Conservation (phyloP, 2,113 vertebrate genomes). For the Caranx ignobilis region DNA sequence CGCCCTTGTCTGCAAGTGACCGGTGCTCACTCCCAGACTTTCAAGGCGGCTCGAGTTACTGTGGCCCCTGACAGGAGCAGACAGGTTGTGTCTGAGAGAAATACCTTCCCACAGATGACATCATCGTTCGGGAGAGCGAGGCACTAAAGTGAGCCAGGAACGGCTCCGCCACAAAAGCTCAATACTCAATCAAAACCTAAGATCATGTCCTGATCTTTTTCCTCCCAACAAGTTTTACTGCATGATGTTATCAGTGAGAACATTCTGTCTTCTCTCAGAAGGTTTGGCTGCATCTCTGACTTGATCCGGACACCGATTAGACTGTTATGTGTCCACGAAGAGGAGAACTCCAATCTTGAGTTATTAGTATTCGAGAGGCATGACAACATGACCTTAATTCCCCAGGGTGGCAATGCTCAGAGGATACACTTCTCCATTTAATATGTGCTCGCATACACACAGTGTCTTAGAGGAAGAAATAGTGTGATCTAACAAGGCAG, state of each 20-base stretch:
- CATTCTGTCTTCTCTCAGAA: conserved; percentile 57
- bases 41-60: conserved; percentile 83
- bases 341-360: conserved; percentile 48
- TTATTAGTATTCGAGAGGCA: conserved; percentile 70
- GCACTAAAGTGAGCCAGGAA: conserved; percentile 41
- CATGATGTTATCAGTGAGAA: conserved; percentile 63
- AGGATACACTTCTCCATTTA: conserved; percentile 55
- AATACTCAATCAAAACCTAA: conserved; percentile 64
- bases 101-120: conserved; percentile 84
- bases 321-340: conserved; percentile 46
- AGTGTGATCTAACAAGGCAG: conserved; percentile 70
- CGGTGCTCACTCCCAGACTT: conserved; percentile 82
- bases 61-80: conserved; percentile 82
- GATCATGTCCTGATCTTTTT: conserved; percentile 56
- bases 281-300: conserved; percentile 42
- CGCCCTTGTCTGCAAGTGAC: conserved; percentile 84
- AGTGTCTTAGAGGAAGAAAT: conserved; percentile 45
- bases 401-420: conserved; percentile 58
- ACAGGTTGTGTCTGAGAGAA: conserved; percentile 85
- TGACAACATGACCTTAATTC: conserved; percentile 77
- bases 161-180: conserved; percentile 52
- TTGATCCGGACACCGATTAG: conserved; percentile 54
- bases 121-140: conserved; percentile 70
- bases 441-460: conserved; percentile 27
- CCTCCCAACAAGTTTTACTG: conserved; percentile 44